Base-by-base conservation (phyloP, 2,113 vertebrate genomes). In the Verasper variegatus region DNA sequence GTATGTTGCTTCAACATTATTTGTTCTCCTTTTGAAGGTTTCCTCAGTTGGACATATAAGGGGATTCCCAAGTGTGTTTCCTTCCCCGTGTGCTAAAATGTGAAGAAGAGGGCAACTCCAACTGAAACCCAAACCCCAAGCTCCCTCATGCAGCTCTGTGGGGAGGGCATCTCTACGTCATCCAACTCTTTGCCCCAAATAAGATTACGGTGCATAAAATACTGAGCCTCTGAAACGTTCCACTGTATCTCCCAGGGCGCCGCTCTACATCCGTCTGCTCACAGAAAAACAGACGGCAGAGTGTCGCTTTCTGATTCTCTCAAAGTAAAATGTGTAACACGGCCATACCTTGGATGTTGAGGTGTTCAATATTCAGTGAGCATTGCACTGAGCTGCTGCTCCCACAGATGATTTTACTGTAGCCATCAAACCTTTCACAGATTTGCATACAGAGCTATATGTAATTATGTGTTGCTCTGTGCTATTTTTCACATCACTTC, bases 181-280 rank as follows among this genome's bases (percentile, higher is more conserved):
- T 76, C 66, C 65, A 77, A 88, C 71, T 88, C 80, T 74, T 75
- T 20, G 31, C 54, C 42, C 40, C 66, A 89, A 86, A 90, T 71
- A 64, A 80, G 80, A 91, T 92, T 88, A 91, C 73, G 6, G 62
- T 71, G 80, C 73, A 84, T 61, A 82, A 88, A 85, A 86, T 49
- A 86, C 55, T 26, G 54, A 56, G 11, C 58, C 74, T 80, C 67
- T 80, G n/a, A 68, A 68, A 69, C 65, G 60, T 62, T 76, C 62
- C 9, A 14, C 57, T 82, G 70, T 21, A 75, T 54, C 45, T 66
- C 74, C 76, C 65, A 45, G 31, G 56, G 73, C 78, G 70, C 81
- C 54, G 67, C 51, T 0, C 67, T 55, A 45, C 56, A 26, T 56
- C 65, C 2, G 4, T 74, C 49, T 62, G 13, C 20, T 23, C 51